Evolutionary conservation across 2,888 invertebrate species (phyloP).

Genomic region (Athalia circularis): DNA sequence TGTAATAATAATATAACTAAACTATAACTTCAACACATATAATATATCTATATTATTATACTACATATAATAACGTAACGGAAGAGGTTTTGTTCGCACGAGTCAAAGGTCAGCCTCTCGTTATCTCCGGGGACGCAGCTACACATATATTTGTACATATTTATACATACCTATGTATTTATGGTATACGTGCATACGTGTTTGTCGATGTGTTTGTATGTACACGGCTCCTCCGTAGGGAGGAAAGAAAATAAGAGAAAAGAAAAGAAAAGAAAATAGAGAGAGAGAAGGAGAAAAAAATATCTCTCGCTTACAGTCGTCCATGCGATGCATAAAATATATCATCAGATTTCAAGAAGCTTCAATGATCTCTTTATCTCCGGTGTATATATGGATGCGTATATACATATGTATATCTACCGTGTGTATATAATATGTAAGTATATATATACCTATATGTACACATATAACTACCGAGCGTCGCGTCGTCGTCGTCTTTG

Average conservation of each 20-base stretch:
- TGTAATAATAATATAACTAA: background rate
- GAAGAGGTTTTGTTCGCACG: constrained; percentile 65
- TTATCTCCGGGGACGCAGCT: constrained; percentile 57
- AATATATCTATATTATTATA: background rate
- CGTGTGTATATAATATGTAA: no score
- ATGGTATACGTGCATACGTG: no score
- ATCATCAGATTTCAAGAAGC: constrained; percentile 50
- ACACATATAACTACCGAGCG: no score
- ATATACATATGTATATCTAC: no score
- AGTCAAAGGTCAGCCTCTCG: constrained; percentile 61
- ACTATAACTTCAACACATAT: background rate
- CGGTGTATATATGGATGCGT: constrained; percentile 40
- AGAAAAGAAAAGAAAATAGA: no score
- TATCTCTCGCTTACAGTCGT: constrained; percentile 61
- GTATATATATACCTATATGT: no score
- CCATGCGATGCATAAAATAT: constrained; percentile 49
- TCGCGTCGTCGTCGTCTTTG: no score
- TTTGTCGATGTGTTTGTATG: no score
- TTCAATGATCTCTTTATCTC: constrained; percentile 54
- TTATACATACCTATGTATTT: no score
- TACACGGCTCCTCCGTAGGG: no score
- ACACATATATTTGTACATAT: background rate
- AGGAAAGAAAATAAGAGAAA: no score
- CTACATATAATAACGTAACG: constrained; percentile 55
- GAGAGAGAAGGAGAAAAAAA: no score